Conservation (phyloP, 2,113 vertebrate species). For the Rhinichthys klamathensis region DNA sequence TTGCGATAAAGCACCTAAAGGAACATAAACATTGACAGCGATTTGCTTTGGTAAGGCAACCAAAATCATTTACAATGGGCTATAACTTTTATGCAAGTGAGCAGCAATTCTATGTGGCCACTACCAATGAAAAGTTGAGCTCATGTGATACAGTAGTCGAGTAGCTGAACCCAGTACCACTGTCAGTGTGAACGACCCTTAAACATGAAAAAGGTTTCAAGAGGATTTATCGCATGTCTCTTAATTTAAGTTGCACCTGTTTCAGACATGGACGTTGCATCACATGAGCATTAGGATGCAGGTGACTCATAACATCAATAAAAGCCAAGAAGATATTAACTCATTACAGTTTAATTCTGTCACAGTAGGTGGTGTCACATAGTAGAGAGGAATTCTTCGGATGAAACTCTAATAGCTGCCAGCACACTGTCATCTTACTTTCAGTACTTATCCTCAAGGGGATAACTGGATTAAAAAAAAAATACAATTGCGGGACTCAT, state of each 20-base stretch:
- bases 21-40: not conserved
- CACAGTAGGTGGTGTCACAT: conserved; percentile 31
- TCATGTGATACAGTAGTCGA: not conserved
- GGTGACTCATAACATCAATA: conserved; percentile 32
- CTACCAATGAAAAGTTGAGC: not conserved
- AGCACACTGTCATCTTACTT: conserved; percentile 41
- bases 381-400: conserved; percentile 7
- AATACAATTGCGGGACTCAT: conserved; percentile 47
- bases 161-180: not conserved
- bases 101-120: not conserved
- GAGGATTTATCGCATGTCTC: not conserved
- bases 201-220: not conserved
- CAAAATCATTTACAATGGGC: not conserved
- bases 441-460: conserved; percentile 17
- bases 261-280: conserved; percentile 15
- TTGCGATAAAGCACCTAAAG: not conserved
- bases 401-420: conserved; percentile 36
- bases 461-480: conserved; percentile 40
- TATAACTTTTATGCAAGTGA: not conserved
- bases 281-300: not conserved
- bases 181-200: conserved; percentile 1
- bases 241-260: not conserved
- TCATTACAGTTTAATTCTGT: conserved; percentile 35
- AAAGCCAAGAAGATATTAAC: conserved; percentile 21
- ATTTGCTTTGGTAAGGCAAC: not conserved